Conservation (phyloP, 2,113 vertebrate species). For the Colinus virginianus region DNA sequence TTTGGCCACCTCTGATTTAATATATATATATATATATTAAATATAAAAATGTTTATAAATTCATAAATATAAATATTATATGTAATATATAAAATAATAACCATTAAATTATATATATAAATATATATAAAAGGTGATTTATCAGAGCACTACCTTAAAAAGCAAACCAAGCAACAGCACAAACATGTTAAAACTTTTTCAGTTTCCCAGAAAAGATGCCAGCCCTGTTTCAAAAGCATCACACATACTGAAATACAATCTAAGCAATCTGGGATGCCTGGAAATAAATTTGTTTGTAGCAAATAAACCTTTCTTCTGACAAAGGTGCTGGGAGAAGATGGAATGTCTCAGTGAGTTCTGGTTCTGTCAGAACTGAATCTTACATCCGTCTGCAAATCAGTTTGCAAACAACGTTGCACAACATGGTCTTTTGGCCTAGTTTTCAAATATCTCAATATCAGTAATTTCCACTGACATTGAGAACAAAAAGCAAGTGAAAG, state of each 20-base stretch:
- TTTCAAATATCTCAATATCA: neutral
- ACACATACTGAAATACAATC: neutral
- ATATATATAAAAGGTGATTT: neutral
- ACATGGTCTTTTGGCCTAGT: neutral
- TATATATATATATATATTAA: neutral
- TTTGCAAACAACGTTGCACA: neutral
- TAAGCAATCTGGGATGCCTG: neutral
- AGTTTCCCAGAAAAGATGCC: neutral
- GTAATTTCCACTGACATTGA: neutral
- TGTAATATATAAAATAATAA: too few species aligned
- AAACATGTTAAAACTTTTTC: neutral
- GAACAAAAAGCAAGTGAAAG: neutral
- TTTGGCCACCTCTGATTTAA: neutral
- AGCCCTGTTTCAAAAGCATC: slow-evolving; percentile 1
- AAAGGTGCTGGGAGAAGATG: neutral
- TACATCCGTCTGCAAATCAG: neutral
- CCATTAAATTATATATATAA: too few species aligned
- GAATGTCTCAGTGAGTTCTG: neutral
- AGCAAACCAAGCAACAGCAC: neutral
- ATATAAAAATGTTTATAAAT: neutral
- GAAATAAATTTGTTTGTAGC: neutral
- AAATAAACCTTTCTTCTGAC: neutral
- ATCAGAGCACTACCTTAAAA: neutral
- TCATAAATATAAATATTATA: too few species aligned
- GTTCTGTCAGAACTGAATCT: slow-evolving; percentile 1